Percentiles rank a stretch among this genome's conserved stretches.
Evolutionary conservation across 2,113 vertebrate species (phyloP).

Genomic region (Miniopterus natalensis): DNA sequence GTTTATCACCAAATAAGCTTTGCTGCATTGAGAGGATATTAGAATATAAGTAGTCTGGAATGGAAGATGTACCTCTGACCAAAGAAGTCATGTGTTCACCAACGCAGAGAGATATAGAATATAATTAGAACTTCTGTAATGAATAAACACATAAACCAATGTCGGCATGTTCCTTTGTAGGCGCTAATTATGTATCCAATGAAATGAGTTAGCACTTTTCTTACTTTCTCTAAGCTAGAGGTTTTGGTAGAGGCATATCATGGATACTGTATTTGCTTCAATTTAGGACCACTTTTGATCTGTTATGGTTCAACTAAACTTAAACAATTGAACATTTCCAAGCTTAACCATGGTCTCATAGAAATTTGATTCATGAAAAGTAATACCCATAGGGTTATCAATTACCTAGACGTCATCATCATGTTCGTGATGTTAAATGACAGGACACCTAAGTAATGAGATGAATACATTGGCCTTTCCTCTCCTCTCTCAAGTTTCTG

Average conservation of each 20-base stretch:
- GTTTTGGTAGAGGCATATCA: not conserved
- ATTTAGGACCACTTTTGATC: not conserved
- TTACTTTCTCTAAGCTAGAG: not conserved
- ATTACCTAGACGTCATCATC: not conserved
- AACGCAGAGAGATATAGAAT: not conserved
- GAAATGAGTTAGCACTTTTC: not conserved
- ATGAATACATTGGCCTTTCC: not conserved
- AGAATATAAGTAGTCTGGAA: not conserved
- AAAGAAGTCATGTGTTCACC: not conserved
- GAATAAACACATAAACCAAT: constrained; percentile 39
- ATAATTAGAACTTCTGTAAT: constrained; percentile 5
- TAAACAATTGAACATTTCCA: not conserved
- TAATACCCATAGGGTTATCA: not conserved
- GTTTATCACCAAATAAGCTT: constrained; percentile 38
- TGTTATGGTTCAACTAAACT: not conserved
- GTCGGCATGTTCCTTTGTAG: not conserved
- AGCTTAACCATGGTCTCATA: not conserved
- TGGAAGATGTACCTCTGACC: not conserved
- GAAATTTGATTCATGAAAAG: not conserved
- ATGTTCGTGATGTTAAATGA: not conserved
- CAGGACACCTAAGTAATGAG: not conserved
- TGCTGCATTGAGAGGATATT: not conserved
- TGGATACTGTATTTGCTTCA: not conserved
- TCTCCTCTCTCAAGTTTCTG: not conserved
- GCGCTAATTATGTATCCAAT: not conserved